phyloP scores from a whole-genome alignment of 1,140 invertebrate genomes.

The Euura saliciscinereae region DNA sequence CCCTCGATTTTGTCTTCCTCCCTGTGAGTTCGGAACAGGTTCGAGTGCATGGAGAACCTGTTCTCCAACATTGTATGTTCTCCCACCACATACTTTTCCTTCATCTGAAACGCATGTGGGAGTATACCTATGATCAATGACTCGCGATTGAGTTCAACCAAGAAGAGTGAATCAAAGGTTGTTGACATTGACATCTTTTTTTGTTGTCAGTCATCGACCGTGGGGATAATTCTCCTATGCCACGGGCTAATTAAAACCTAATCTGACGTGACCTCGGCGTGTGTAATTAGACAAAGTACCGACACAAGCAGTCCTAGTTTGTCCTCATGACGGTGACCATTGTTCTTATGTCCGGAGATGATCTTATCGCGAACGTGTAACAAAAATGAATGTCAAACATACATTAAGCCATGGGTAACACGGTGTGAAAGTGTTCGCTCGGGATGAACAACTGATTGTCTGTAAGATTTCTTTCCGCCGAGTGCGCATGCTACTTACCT shows the following conservation, averaged over 20 bases:
- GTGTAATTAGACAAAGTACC: too few relatives aligned
- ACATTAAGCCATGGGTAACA: not conserved
- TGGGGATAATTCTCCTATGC: not conserved
- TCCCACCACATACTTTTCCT: too few relatives aligned
- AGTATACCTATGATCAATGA: not conserved
- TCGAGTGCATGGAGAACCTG: not conserved
- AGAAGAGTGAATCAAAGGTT: not conserved
- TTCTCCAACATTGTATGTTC: not conserved
- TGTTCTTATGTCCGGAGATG: not conserved
- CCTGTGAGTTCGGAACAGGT: too few relatives aligned
- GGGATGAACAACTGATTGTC: not conserved
- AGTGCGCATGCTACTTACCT: not conserved
- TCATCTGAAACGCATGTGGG: not conserved
- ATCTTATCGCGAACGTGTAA: not conserved
- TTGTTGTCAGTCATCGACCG: not conserved
- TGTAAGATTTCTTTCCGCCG: not conserved
- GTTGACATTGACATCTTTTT: not conserved
- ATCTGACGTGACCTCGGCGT: too few relatives aligned
- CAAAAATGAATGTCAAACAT: slow-evolving; percentile 1
- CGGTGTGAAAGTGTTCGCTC: not conserved
- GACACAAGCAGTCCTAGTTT: not conserved
- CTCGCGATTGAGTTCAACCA: not conserved
- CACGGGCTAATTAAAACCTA: too few relatives aligned
- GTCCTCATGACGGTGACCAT: not conserved
- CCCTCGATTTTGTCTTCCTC: too few relatives aligned